A percentile compares a stretch with the other conserved stretches of the same genome.
Conservation (phyloP, 2,888 invertebrate genomes). For the Mythimna ferrago region DNA sequence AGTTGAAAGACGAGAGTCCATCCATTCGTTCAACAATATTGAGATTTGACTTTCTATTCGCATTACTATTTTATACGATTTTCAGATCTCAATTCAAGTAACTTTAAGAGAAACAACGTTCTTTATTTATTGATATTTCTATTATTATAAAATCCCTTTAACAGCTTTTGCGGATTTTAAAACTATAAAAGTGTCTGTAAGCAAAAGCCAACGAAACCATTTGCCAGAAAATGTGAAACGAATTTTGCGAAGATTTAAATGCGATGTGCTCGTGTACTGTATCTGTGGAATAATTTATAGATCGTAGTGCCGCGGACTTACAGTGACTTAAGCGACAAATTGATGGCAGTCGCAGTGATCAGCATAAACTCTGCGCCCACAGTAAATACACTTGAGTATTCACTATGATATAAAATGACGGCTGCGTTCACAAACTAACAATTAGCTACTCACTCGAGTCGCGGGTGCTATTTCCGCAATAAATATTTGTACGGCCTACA, state of each 20-base stretch:
- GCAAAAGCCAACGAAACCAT: constrained; percentile 22
- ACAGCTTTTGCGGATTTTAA: not conserved
- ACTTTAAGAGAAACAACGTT: not conserved
- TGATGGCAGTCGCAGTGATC: constrained; percentile 30
- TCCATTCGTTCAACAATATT: not conserved
- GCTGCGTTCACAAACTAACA: no score
- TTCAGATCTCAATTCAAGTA: not conserved
- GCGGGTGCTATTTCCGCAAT: no score
- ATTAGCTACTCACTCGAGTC: no score
- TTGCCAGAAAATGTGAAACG: constrained; percentile 22
- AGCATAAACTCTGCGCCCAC: not conserved
- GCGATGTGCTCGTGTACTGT: constrained; percentile 20
- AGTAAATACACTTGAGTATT: not conserved
- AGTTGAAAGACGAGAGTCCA: no score
- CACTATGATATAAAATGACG: not conserved
- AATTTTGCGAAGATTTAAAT: constrained; percentile 37
- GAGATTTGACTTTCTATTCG: not conserved
- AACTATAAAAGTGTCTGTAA: constrained; percentile 24
- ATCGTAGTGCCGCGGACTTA: constrained; percentile 5
- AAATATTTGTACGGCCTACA: no score
- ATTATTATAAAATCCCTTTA: constrained; percentile 16
- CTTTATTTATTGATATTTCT: constrained; percentile 9
- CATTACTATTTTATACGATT: not conserved
- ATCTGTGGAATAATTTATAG: constrained; percentile 36
- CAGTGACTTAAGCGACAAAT: constrained; percentile 10